phyloP scores from a whole-genome alignment of 2,113 vertebrate genomes.

The Psammodynastes pulverulentus region DNA sequence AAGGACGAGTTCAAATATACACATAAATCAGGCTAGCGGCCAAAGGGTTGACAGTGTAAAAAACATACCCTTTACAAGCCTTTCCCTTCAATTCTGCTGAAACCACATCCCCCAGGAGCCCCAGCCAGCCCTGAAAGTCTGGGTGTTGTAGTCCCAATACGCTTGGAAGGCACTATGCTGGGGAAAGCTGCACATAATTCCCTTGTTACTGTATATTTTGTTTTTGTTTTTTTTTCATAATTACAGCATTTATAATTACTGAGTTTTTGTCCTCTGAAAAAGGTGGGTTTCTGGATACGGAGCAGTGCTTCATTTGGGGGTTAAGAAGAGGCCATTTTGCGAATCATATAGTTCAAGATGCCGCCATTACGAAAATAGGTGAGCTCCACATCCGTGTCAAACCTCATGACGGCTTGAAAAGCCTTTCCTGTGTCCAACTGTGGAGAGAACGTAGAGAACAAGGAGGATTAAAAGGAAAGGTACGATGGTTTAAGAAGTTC shows the following conservation, averaged over 20 bases:
- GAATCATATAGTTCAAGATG: conserved; percentile 99
- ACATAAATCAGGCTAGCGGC: background rate
- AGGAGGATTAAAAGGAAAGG: background rate
- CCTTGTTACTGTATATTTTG: conserved; percentile 13
- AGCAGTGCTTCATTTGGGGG: conserved; percentile 8
- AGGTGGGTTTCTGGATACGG: conserved; percentile 14
- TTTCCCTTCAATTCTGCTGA: background rate
- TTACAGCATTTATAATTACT: background rate
- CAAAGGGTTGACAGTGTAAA: conserved; percentile 19
- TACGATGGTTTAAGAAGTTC: background rate
- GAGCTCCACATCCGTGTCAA: conserved; percentile 95
- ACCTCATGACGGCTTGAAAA: conserved; percentile 86
- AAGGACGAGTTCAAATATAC: background rate
- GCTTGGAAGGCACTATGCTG: background rate
- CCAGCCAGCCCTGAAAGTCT: background rate
- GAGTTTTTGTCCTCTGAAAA: background rate
- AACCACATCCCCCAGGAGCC: background rate
- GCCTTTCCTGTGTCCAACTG: conserved; percentile 88
- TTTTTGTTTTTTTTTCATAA: background rate
- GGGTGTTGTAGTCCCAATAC: background rate
- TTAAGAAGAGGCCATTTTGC: conserved; percentile 81
- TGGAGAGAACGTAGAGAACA: background rate
- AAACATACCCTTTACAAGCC: conserved; percentile 22
- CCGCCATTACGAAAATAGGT: conserved; percentile 89
- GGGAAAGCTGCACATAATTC: conserved; percentile 1